Evolutionary conservation across 2,888 invertebrate genomes (phyloP).

Genomic region (Volucella zonaria): DNA sequence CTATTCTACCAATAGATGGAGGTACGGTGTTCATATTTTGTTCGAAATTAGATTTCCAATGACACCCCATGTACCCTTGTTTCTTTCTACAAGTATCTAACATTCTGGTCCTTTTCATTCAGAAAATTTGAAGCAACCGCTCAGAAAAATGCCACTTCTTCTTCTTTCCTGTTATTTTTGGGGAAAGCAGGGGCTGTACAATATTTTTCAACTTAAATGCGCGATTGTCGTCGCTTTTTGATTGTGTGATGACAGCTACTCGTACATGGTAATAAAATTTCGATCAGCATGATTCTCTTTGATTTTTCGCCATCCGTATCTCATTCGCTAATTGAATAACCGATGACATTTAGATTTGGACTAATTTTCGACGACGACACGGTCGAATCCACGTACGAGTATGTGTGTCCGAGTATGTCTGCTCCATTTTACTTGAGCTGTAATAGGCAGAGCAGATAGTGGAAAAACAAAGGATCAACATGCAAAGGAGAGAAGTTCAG

Average conservation of each 20-base stretch:
- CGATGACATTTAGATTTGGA: constrained; percentile 42
- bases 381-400: too few relatives aligned
- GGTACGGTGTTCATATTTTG: constrained; percentile 63
- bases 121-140: constrained; percentile 21
- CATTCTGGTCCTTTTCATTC: not conserved
- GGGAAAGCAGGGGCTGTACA: not conserved
- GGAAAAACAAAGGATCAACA: constrained; percentile 49
- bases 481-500: constrained; percentile 11
- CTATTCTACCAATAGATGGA: constrained; percentile 63
- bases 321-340: constrained; percentile 31
- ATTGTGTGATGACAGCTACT: constrained; percentile 26
- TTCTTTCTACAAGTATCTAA: not conserved
- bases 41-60: constrained; percentile 68
- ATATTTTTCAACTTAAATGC: constrained; percentile 49
- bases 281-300: constrained; percentile 36
- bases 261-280: constrained; percentile 39
- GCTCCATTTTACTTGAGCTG: constrained; percentile 10
- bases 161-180: not conserved
- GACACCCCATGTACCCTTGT: constrained; percentile 19
- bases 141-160: constrained; percentile 2
- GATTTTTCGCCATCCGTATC: constrained; percentile 9
- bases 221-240: constrained; percentile 39
- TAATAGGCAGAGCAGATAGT: constrained; percentile 4
- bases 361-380: constrained; percentile 15
- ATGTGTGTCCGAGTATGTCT: not conserved